Base-by-base conservation (phyloP, 2,113 vertebrate species). In the Centropus bengalensis region DNA sequence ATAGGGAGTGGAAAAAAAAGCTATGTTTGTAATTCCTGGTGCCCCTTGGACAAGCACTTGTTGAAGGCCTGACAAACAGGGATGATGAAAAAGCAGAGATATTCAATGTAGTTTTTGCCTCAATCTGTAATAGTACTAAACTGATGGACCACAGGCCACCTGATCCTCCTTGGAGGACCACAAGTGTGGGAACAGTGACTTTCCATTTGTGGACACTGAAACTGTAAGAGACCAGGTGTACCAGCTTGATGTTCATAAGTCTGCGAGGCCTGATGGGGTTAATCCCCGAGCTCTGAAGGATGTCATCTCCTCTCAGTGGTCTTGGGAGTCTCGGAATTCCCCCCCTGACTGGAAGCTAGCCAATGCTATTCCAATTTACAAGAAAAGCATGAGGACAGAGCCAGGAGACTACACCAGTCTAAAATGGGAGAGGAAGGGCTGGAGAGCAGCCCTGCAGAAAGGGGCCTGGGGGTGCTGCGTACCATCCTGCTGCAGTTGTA, bases 331-430 rank as follows among this genome's bases (percentile, higher is more conserved):
- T 79, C 28, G 3, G 26, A 47, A 10, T 9, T 58, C 21, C 8
- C 10, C 10, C 10, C 0, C 63, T 67, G 47, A 17, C 26, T 80
- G 58, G 58, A 32, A 26, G 42, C 10, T 49, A 38, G n/a, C 9
- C n/a, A 62, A 0, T 0, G 0, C 67, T 77, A 13, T 80, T 76
- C 14, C 38, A 44, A 3, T 10, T 71, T 83, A 51, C 6, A 38
- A 45, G 28, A 66, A 66, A 7, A 11, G 14, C 1, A 1, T 36
- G 45, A 74, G 24, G 4, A 21, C 78, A n/a, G 49, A 62, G 3
- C 3, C 10, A 9, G 71, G 52, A 11, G 27, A n/a, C 5, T 30
- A 64, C 21, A 60, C 78, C 38, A 19, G 32, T 54, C 21, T 91
- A 44, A 33, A 52, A 3, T n/a, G 51, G 38, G 21, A 14, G 40